Percentiles rank a stretch among this genome's conserved stretches.
phyloP scores from a whole-genome alignment of 2,797 vertebrate genomes.

The Sebastolobus altivelis region DNA sequence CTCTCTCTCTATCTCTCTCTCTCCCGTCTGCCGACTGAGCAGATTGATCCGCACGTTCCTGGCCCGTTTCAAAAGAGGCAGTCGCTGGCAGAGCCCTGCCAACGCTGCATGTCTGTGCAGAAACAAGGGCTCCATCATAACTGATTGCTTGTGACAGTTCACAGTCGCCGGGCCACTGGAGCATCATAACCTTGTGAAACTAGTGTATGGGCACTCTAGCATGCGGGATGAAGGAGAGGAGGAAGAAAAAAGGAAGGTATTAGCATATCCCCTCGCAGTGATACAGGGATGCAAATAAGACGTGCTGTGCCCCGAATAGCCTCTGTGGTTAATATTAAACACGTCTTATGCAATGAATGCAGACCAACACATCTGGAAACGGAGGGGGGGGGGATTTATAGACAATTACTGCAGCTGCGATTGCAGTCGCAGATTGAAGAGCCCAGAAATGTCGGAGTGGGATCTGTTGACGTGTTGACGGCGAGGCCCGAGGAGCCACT shows the following conservation, averaged over 20 bases:
- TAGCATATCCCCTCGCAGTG: conserved; percentile 77
- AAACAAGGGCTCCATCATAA: conserved; percentile 81
- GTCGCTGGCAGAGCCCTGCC: conserved; percentile 68
- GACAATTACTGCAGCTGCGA: conserved; percentile 47
- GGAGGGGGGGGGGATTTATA: conserved; percentile 29
- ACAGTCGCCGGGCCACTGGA: conserved; percentile 82
- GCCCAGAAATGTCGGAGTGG: conserved; percentile 25
- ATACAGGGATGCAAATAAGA: conserved; percentile 69
- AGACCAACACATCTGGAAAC: conserved; percentile 52
- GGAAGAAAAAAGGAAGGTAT: conserved; percentile 51
- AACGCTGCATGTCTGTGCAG: conserved; percentile 79
- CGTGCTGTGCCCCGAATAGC: conserved; percentile 49
- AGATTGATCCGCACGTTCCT: conserved; percentile 77
- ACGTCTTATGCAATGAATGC: conserved; percentile 67
- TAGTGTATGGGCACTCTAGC: conserved; percentile 79
- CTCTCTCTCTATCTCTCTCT: too few species aligned
- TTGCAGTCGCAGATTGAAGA: conserved; percentile 47
- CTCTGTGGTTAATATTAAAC: conserved; percentile 63
- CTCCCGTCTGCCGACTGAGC: conserved; percentile 66
- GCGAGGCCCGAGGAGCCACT: conserved; percentile 40
- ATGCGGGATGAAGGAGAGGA: conserved; percentile 69
- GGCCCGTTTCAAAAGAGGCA: conserved; percentile 71
- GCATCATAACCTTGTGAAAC: conserved; percentile 84
- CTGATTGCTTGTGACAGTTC: conserved; percentile 85
- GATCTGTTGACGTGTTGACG: conserved; percentile 44